Percentiles rank a stretch among this genome's conserved stretches.
Conservation (phyloP, 2,888 invertebrate species). For the Camponotus fellah region DNA sequence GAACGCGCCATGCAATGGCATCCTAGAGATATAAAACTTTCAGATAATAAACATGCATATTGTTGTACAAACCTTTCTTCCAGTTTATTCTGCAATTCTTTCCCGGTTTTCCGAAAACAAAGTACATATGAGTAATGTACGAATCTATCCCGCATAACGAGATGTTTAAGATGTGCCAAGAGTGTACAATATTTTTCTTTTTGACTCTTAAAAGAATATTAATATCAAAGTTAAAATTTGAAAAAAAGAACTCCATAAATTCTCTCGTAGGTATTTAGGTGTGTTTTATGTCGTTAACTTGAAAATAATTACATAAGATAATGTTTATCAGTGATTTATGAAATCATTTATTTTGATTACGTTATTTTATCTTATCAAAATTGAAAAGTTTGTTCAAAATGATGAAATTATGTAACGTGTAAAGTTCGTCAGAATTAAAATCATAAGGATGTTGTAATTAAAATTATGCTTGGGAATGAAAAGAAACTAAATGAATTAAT, state of each 20-base stretch:
- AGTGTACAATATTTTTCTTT: background rate
- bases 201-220: background rate
- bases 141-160: background rate
- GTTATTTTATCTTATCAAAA: background rate
- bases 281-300: background rate
- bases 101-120: background rate
- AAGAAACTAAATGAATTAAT: conserved; percentile 34
- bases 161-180: background rate
- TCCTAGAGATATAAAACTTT: conserved; percentile 83
- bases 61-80: conserved; percentile 79
- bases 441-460: background rate
- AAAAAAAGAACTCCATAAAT: background rate
- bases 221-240: background rate
- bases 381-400: too few species aligned
- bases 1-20: conserved; percentile 69
- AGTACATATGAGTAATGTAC: background rate
- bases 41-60: conserved; percentile 85
- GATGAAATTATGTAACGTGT: background rate
- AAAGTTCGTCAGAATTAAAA: background rate
- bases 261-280: background rate
- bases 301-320: background rate
- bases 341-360: background rate
- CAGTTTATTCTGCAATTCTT: background rate
- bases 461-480: background rate
- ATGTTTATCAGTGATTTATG: background rate